phyloP scores from a whole-genome alignment of 2,888 invertebrate genomes.

The Platynereis dumerilii region DNA sequence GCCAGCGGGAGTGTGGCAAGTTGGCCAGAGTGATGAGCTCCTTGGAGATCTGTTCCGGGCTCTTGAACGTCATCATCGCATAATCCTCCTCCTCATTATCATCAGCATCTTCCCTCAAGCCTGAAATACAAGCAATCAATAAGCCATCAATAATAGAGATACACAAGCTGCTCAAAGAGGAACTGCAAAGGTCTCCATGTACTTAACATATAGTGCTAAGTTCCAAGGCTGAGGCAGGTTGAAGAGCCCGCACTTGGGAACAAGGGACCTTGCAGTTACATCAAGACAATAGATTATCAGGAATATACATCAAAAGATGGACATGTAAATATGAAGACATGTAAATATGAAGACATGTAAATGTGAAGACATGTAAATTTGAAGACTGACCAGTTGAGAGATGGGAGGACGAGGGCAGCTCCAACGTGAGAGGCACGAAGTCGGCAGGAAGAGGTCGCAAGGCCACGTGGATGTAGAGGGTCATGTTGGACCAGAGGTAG shows the following conservation, averaged over 20 bases:
- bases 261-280: too few relatives aligned
- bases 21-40: constrained; percentile 86
- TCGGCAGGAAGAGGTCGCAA: constrained; percentile 68
- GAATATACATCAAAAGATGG: too few relatives aligned
- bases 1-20: constrained; percentile 87
- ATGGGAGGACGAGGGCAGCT: constrained; percentile 48
- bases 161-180: too few relatives aligned
- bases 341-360: too few relatives aligned
- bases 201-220: too few relatives aligned
- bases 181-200: too few relatives aligned
- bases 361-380: too few relatives aligned
- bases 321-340: too few relatives aligned
- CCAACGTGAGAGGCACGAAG: constrained; percentile 59
- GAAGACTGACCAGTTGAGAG: constrained; percentile 15
- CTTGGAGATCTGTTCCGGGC: constrained; percentile 77
- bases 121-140: constrained; percentile 2
- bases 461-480: constrained; percentile 81
- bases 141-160: too few relatives aligned
- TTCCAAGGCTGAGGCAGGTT: too few relatives aligned
- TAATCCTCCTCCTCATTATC: constrained; percentile 41
- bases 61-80: constrained; percentile 67
- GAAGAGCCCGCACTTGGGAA: too few relatives aligned
- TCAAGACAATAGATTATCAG: too few relatives aligned
- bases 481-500: constrained; percentile 91
- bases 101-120: constrained; percentile 12